Percentiles rank a stretch among this genome's conserved stretches.
phyloP scores from a whole-genome alignment of 2,888 invertebrate species.

The Drosophila limbata region DNA sequence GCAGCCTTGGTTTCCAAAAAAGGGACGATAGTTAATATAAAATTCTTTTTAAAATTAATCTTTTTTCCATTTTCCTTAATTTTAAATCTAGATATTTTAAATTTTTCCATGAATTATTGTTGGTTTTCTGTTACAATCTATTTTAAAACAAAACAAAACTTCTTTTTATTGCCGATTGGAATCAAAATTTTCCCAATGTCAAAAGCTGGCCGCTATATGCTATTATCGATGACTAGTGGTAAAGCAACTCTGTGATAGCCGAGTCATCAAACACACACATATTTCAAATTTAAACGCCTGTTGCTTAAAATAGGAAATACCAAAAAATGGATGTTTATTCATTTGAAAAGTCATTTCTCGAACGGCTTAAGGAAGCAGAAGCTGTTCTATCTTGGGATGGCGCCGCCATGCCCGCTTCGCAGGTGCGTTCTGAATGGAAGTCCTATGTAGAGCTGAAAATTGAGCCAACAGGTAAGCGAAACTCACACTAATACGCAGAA shows the following conservation, averaged over 20 bases:
- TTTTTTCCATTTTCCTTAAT: too few relatives aligned
- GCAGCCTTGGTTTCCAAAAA: too few relatives aligned
- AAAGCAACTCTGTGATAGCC: slow-evolving; percentile 16
- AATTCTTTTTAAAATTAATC: too few relatives aligned
- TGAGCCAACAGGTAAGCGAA: slow-evolving; percentile 85
- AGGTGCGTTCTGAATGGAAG: slow-evolving; percentile 87
- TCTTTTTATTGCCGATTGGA: too few relatives aligned
- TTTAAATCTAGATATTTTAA: too few relatives aligned
- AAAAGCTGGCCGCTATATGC: neutral
- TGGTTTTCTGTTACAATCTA: too few relatives aligned
- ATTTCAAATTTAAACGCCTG: slow-evolving; percentile 60
- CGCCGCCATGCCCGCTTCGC: slow-evolving; percentile 85
- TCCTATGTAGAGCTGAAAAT: slow-evolving; percentile 87
- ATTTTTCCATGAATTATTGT: too few relatives aligned
- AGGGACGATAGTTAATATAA: too few relatives aligned
- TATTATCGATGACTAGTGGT: slow-evolving; percentile 28
- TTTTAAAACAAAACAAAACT: too few relatives aligned
- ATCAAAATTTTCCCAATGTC: neutral
- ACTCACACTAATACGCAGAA: slow-evolving; percentile 23
- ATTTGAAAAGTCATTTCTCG: slow-evolving; percentile 87
- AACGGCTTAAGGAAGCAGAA: slow-evolving; percentile 86
- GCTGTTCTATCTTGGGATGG: slow-evolving; percentile 86
- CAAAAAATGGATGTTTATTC: slow-evolving; percentile 87
- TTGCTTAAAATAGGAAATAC: slow-evolving; percentile 1
- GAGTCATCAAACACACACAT: slow-evolving; percentile 27